These are phyloP conservation scores for Prosapia bicincta DNA, from an alignment of 2,888 invertebrate genomes.

Conservation along the genomic window DNA sequence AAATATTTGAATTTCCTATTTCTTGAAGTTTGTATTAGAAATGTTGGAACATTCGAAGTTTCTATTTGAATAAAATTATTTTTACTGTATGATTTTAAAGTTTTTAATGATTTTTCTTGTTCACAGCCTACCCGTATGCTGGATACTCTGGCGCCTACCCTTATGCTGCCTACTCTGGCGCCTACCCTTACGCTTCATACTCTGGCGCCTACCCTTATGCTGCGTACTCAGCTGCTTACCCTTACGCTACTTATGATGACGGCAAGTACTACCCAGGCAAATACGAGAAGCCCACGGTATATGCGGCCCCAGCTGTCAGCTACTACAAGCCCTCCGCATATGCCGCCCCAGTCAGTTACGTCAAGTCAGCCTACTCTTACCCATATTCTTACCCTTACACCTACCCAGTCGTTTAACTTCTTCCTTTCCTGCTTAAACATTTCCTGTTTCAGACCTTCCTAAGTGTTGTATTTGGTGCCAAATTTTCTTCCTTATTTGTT, in stretches of 20 bases:
- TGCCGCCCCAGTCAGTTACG: conserved; percentile 18
- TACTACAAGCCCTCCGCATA: conserved; percentile 2
- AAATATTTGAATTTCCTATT: too few relatives aligned
- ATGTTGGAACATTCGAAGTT: too few relatives aligned
- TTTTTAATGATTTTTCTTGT: too few relatives aligned
- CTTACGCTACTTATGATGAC: conserved; percentile 25
- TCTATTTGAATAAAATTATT: too few relatives aligned
- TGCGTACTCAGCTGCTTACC: conserved; percentile 20
- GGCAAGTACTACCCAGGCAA: conserved; percentile 30
- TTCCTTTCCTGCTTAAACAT: not conserved
- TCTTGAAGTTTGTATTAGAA: too few relatives aligned
- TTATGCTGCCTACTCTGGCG: conserved; percentile 16
- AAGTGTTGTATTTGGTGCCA: not conserved
- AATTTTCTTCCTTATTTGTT: not conserved
- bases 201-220: not conserved
- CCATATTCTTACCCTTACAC: conserved; percentile 28
- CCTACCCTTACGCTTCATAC: conserved; percentile 3
- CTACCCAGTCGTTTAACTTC: conserved; percentile 5
- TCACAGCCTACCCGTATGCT: conserved; percentile 1
- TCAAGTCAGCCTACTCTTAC: not conserved
- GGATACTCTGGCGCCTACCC: conserved; percentile 14
- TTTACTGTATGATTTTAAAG: too few relatives aligned
- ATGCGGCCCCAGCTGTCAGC: not conserved
- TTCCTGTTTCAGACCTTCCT: not conserved
- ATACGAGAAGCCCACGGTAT: conserved; percentile 17